Base-by-base conservation (phyloP, 2,113 vertebrate genomes). In the Centropus bengalensis region DNA sequence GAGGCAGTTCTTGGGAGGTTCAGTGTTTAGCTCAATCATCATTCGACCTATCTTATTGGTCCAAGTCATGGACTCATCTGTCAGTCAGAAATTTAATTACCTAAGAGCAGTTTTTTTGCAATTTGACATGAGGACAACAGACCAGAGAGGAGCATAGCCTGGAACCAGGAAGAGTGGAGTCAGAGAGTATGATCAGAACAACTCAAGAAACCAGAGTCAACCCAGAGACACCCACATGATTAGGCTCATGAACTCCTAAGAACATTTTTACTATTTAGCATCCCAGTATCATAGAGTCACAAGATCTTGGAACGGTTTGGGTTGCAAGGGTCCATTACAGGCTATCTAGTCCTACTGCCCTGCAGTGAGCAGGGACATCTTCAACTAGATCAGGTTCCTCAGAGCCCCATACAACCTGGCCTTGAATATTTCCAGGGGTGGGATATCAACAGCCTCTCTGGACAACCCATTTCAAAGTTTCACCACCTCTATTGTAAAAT, bases 91-190 rank as follows among this genome's bases (percentile, higher is more conserved):
- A 51, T 85, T 22, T 62, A 10, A 62, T 18, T n/a, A 45, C 17
- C 24, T 26, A 60, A 47, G 38, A 84, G 32, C n/a, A 88, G 10
- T 15, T 76, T 62, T 30, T 82, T 79, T 66, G 40, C 49, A n/a
- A 17, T 33, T 85, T 23, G 49, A 27, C 6, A 7, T 8, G 62
- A 76, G n/a, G 58, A 36, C 12, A 21, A 51, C 26, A 59, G 33
- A 14, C 30, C 27, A 74, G 56, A 68, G 66, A 82, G 21, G 6
- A 60, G 22, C 20, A 21, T 19, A 26, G 32, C n/a, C 54, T 76
- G 49, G 49, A 54, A 40, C 2, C 5, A 52, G 38, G 42, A 32
- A n/a, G 28, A 0, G 2, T 0, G 3, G 13, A 1, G 0, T 28
- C 52, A 11, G 75, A 56, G 64, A 40, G 27, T 5, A 2, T 2